These are phyloP conservation scores for Drosophila parabipectinata DNA, from an alignment of 1,140 invertebrate genomes.

Conservation along the genomic window DNA sequence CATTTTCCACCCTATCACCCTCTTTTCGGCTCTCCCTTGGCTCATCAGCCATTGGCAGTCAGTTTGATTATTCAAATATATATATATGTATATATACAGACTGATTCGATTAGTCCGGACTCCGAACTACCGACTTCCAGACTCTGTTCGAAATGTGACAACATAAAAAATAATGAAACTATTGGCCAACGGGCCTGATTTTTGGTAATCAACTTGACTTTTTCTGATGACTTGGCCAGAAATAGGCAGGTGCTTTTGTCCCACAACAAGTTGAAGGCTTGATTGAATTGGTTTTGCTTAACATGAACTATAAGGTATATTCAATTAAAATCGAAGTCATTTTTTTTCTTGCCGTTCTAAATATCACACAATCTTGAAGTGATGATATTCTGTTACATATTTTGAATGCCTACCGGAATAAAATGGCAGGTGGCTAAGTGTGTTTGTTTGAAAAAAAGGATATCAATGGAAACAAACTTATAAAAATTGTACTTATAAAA, in stretches of 20 bases:
- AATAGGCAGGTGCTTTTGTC: conserved; percentile 21
- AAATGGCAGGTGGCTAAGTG: background rate
- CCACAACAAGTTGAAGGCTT: background rate
- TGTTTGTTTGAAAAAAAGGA: conserved; percentile 1
- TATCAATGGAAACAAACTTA: conserved; percentile 5
- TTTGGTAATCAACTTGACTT: conserved; percentile 1
- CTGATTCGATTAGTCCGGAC: conserved; percentile 43
- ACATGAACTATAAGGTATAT: no score
- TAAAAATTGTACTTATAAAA: no score
- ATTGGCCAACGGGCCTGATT: conserved; percentile 13
- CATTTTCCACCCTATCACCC: background rate
- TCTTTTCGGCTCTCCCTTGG: background rate
- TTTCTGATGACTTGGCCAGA: conserved; percentile 22
- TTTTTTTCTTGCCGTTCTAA: conserved; percentile 10
- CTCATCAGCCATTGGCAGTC: conserved; percentile 5
- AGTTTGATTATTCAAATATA: conserved; percentile 68
- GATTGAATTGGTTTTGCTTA: background rate
- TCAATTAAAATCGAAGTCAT: no score
- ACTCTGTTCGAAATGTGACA: conserved; percentile 48
- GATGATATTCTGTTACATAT: conserved; percentile 50
- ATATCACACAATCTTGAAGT: conserved; percentile 4
- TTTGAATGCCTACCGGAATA: conserved; percentile 15
- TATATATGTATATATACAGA: conserved; percentile 5
- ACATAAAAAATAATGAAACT: conserved; percentile 72
- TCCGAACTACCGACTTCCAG: conserved; percentile 1